These are phyloP conservation scores for Patella pellucida DNA, from an alignment of 2,888 invertebrate species.

Conservation along the genomic window DNA sequence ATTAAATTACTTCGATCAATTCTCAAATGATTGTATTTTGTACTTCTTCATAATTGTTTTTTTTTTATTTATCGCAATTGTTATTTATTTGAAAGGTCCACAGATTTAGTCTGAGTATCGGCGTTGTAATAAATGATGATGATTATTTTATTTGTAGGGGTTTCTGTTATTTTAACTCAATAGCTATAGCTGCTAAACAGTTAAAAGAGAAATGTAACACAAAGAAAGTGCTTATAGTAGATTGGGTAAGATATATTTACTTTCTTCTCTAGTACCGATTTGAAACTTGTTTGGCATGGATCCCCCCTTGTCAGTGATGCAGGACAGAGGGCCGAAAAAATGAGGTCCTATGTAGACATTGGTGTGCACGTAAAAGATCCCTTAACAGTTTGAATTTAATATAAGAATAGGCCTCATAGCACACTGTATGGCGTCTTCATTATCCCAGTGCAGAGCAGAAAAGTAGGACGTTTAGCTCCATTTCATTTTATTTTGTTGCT, in stretches of 20 bases:
- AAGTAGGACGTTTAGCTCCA: too few species aligned
- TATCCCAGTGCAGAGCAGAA: too few species aligned
- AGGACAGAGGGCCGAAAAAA: too few species aligned
- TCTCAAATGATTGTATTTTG: background rate
- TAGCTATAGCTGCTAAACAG: slow-evolving; percentile 93
- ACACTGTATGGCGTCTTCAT: too few species aligned
- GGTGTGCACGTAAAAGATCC: too few species aligned
- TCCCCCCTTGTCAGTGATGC: too few species aligned
- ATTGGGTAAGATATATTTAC: slow-evolving; percentile 82
- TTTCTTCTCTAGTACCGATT: background rate
- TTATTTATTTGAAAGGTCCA: background rate
- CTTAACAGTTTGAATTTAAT: too few species aligned
- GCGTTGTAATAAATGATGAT: background rate
- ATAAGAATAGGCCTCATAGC: too few species aligned
- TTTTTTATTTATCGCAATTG: background rate
- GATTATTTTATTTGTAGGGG: slow-evolving; percentile 75
- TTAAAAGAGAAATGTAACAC: slow-evolving; percentile 87
- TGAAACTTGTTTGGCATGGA: too few species aligned
- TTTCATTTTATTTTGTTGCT: too few species aligned
- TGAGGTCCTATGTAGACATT: too few species aligned
- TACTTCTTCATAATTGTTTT: background rate
- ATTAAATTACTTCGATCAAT: too few species aligned
- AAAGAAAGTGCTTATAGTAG: slow-evolving; percentile 92
- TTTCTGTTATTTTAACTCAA: slow-evolving; percentile 99
- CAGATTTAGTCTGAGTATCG: background rate